Conservation (phyloP, 2,113 vertebrate species). For the Dromas ardeola region DNA sequence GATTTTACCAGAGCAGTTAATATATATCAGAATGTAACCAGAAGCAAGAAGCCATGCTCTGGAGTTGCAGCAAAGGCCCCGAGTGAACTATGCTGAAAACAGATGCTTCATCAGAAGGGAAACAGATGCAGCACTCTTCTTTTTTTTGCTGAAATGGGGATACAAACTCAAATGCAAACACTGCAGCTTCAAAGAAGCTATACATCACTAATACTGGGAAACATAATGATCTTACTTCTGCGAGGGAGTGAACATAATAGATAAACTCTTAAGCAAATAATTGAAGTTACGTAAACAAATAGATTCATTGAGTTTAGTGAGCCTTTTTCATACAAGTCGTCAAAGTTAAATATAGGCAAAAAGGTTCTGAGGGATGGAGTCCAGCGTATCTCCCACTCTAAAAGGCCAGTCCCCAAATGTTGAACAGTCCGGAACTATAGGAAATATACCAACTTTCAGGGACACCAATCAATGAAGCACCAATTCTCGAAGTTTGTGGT, state of each 20-base stretch:
- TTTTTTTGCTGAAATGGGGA: neutral
- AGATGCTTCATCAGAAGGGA: neutral
- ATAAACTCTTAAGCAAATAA: neutral
- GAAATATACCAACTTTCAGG: neutral
- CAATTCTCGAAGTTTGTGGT: neutral
- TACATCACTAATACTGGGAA: neutral
- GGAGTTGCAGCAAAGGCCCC: neutral
- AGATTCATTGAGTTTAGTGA: neutral
- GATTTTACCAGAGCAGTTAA: neutral
- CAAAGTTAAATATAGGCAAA: neutral
- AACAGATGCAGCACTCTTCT: neutral
- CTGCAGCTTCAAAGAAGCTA: neutral
- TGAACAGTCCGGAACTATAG: neutral
- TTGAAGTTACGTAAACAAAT: neutral
- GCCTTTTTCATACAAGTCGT: neutral
- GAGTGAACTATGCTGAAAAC: neutral
- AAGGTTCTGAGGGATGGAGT: neutral
- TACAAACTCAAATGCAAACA: neutral
- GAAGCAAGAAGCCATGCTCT: neutral
- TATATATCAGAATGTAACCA: neutral
- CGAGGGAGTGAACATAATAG: neutral
- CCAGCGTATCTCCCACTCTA: neutral
- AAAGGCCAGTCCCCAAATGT: neutral
- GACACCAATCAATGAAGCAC: neutral
- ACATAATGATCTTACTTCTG: neutral